phyloP scores from a whole-genome alignment of 1,140 invertebrate species.

The Pararge aegeria region DNA sequence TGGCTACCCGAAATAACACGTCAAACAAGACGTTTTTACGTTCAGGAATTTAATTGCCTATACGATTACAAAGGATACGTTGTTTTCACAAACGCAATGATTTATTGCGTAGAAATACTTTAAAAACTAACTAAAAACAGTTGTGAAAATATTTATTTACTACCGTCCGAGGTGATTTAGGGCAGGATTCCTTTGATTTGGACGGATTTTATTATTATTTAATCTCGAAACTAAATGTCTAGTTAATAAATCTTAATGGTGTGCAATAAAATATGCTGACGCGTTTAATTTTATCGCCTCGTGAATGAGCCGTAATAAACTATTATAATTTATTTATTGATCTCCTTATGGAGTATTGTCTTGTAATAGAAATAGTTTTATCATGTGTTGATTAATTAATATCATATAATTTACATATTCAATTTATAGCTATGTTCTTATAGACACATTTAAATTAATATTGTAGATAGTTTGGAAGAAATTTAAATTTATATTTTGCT shows the following conservation, averaged over 20 bases:
- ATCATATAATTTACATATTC: conserved; percentile 14
- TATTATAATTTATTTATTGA: conserved; percentile 26
- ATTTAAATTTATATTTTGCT: conserved; percentile 2
- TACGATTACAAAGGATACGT: conserved; percentile 69
- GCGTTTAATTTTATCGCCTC: conserved; percentile 20
- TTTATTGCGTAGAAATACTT: conserved; percentile 44
- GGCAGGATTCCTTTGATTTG: conserved; percentile 36
- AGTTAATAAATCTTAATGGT: conserved; percentile 26
- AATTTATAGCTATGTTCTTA: conserved; percentile 1
- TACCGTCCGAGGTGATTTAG: conserved; percentile 61
- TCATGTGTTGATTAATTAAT: conserved; percentile 9
- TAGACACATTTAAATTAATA: neutral
- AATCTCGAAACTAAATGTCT: conserved; percentile 14
- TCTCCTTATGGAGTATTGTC: conserved; percentile 12
- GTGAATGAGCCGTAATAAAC: conserved; percentile 18
- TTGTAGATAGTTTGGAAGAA: neutral
- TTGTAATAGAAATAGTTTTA: conserved; percentile 14
- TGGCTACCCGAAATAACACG: conserved; percentile 37
- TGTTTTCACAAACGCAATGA: conserved; percentile 65
- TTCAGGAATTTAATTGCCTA: conserved; percentile 64
- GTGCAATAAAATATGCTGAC: conserved; percentile 20
- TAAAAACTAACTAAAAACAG: conserved; percentile 34
- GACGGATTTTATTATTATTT: conserved; percentile 27
- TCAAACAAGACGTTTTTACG: conserved; percentile 55
- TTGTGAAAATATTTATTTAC: conserved; percentile 66